These are phyloP conservation scores for Hyperopisus bebe DNA, from an alignment of 2,113 vertebrate species.

Conservation along the genomic window DNA sequence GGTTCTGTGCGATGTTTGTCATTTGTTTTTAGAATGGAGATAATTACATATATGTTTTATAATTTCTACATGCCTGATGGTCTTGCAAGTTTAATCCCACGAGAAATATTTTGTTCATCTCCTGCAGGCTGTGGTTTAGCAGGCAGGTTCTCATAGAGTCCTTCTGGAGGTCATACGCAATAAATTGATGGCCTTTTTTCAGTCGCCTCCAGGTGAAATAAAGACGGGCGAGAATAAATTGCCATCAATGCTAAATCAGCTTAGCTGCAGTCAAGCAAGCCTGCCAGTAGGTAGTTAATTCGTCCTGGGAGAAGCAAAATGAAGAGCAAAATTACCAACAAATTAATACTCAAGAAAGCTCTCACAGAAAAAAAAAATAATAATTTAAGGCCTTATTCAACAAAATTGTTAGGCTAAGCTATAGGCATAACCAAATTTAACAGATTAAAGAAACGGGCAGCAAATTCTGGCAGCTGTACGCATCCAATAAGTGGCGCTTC, in stretches of 20 bases:
- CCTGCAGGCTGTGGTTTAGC: not conserved
- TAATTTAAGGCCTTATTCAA: constrained; percentile 1
- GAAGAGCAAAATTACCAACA: not conserved
- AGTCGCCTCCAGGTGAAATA: not conserved
- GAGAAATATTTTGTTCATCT: not conserved
- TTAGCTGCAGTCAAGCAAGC: not conserved
- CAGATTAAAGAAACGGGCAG: not conserved
- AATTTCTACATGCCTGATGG: not conserved
- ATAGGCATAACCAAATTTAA: not conserved
- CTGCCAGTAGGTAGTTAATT: not conserved
- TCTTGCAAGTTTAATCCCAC: not conserved
- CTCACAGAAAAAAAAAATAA: not conserved
- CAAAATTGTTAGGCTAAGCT: constrained; percentile 7
- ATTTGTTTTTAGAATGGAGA: not conserved
- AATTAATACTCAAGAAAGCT: not conserved
- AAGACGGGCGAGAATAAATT: not conserved
- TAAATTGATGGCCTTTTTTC: not conserved
- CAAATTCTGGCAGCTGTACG: not conserved
- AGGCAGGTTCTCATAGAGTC: not conserved
- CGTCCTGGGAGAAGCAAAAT: not conserved
- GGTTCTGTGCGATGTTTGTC: not conserved
- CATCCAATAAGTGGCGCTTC: not conserved
- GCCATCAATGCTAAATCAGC: not conserved
- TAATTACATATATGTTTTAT: not conserved
- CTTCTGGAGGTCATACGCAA: not conserved